Base-by-base conservation (phyloP, 2,113 vertebrate genomes). In the Phyllopteryx taeniolatus region DNA sequence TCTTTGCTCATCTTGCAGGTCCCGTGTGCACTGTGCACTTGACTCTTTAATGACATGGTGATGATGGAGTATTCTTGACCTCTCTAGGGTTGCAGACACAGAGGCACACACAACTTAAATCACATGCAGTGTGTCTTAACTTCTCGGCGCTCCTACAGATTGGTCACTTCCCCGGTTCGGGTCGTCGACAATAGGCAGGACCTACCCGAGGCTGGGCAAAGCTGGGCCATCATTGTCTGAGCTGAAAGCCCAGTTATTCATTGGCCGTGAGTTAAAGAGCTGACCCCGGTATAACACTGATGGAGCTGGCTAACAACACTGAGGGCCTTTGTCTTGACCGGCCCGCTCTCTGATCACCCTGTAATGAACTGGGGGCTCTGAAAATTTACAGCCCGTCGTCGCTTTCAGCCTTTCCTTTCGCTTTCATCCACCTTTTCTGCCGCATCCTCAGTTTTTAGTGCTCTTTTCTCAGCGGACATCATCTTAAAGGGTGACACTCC, bases 361-460 rank as follows among this genome's bases (percentile, higher is more conserved):
- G 94, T 94, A 94, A 96, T 93, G 95, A 95, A 94, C 95, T 96
- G 94, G 95, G 95, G 79, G 94, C 94, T 94, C 94, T 91, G 93
- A 93, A 88, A 87, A 95, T 97, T 96, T 95, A 96, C 93, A 93
- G 89, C 89, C 68, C 63, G n/a, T 17, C 46, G 7, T 31, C 43
- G n/a, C 69, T 79, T 56, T 82, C 15, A 31, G 73, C 81, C 70
- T 70, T 74, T 10, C 64, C 57, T 72, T 71, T 72, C 87, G 85
- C 91, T 92, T 91, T 91, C 83, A 89, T 90, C 85, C 43, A 17
- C 64, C 68, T 73, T 75, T 70, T 85, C 85, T 78, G 78, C 83
- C 91, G 85, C 86, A 73, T 79, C 88, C 78, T 83, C 85, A 62
- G 6, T 33, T 84, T 89, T 89, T 86, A 88, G 82, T 77, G 84